Evolutionary conservation across 2,113 vertebrate genomes (phyloP), one percentile per base, ranked within the genome.

Genomic region (Oreochromis tanganicae): DNA sequence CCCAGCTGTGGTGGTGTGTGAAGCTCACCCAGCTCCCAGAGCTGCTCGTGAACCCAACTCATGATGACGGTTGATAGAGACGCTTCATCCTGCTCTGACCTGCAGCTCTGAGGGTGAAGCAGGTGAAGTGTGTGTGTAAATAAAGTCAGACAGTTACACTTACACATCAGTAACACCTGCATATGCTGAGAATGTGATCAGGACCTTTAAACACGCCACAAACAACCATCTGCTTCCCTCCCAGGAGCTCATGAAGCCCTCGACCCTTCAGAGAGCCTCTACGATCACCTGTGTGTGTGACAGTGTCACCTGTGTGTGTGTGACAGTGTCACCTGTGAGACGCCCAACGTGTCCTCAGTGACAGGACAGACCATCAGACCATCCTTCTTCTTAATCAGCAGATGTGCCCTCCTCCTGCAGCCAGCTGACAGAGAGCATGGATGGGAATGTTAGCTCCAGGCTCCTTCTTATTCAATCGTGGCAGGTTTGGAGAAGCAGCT

Each of bases 161-260:
- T 36, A 0, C 59, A 34, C 59, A 19, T 10, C 59, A 34, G 59
- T 34, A 34, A 34, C 0, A 61, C 29, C 59, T 63, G 29, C 17
- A 12, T 36, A 3, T 36, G 32, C 61, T 12, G 61, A 36, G 32
- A 34, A 63, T 34, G 59, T 11, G 59, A 34, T 63, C 59, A 34
- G 29, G 16, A 34, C 1, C 57, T 0, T 61, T 4, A 34, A 61
- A 63, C 16, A 1, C 5, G 0, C 29, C 59, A 0, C 29, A 63
- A 36, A 63, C 16, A 36, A 63, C 34, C 59, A 63, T 36, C 59
- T 3, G 16, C 29, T 11, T 19, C 59, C 59, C 59, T 34, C 57
- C 29, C 57, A 34, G 57, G 16, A 61, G 29, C 57, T n/a, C 59
- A 36, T 17, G 59, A n/a, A 63, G 59, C 32, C 17, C 9, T 63